A percentile compares a stretch with the other conserved stretches of the same genome.
Evolutionary conservation across 1,140 invertebrate genomes (phyloP).

Genomic region (Colletes latitarsis): DNA sequence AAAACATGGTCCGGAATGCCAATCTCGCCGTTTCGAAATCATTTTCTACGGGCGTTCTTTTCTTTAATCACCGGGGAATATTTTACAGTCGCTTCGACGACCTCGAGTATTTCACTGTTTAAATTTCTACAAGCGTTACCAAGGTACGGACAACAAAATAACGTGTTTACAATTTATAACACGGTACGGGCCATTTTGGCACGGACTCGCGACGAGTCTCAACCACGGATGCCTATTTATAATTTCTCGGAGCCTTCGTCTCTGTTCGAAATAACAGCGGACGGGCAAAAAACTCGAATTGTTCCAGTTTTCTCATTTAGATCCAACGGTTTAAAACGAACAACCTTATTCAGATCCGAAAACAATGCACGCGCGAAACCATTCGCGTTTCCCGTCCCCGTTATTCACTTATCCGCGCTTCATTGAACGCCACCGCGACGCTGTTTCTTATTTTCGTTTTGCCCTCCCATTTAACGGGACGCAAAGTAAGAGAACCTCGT

Average conservation of each 20-base stretch:
- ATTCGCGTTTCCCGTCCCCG: conserved; percentile 16
- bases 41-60: too few relatives aligned
- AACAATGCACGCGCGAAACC: conserved; percentile 4
- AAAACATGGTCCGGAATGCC: too few relatives aligned
- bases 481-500: neutral
- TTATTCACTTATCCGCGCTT: conserved; percentile 16
- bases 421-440: neutral
- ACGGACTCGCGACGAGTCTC: neutral
- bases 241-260: neutral
- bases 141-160: too few relatives aligned
- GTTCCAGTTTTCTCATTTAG: neutral
- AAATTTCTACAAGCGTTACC: too few relatives aligned
- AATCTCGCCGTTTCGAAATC: too few relatives aligned
- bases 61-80: too few relatives aligned
- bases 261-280: neutral
- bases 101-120: too few relatives aligned
- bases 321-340: neutral
- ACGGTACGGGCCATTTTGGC: neutral
- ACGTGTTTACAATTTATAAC: too few relatives aligned
- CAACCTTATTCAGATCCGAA: neutral
- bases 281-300: conserved; percentile 6
- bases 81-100: too few relatives aligned
- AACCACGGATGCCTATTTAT: neutral
- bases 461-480: neutral
- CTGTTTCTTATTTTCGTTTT: neutral